Evolutionary conservation across 2,797 vertebrate genomes (phyloP), one percentile per base, ranked within the genome.

Genomic region (Pipistrellus pipistrellus): DNA sequence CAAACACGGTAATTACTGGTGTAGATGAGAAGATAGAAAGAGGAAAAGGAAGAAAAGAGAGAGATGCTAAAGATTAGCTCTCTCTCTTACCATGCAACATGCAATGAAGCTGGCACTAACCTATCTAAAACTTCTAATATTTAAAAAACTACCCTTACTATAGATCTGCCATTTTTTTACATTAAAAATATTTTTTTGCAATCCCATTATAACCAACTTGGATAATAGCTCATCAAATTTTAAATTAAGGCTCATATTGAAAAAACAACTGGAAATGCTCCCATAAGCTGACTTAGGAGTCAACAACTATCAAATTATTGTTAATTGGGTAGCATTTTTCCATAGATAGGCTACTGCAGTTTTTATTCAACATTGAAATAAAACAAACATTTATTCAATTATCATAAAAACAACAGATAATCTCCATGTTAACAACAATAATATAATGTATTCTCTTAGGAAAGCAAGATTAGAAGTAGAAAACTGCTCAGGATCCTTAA

Each of bases 1-100:
- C 99, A 99, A 99, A 99, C 99, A 98, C 99, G 99, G 99, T 99
- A 99, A 99, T 99, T 99, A 99, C 99, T 99, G 99, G 99, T 99
- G 98, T 98, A 98, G 99, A 99, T 99, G 98, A 98, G 98, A 99
- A 99, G 98, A 98, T 98, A 98, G 98, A 99, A 98, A 98, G 98
- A 98, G 98, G 98, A 98, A 98, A 98, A 98, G 98, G 98, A 98
- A 98, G 98, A 98, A 98, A 98, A 98, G 97, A 98, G 99, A 99
- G 98, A 99, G 98, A 99, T 98, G 99, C 98, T 98, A 98, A 97
- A 98, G 98, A 99, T 99, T 99, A 99, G 98, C 99, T 99, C 98
- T 98, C 97, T 98, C 98, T 96, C 97, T 98, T 93, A 98, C 98
- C 99, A 99, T 99, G 99, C 99, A 99, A 98, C 99, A 99, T 99